A percentile compares a stretch with the other conserved stretches of the same genome.
These are phyloP conservation scores for Metopia argyrocephala DNA, from an alignment of 2,888 invertebrate species.

Conservation along the genomic window DNA sequence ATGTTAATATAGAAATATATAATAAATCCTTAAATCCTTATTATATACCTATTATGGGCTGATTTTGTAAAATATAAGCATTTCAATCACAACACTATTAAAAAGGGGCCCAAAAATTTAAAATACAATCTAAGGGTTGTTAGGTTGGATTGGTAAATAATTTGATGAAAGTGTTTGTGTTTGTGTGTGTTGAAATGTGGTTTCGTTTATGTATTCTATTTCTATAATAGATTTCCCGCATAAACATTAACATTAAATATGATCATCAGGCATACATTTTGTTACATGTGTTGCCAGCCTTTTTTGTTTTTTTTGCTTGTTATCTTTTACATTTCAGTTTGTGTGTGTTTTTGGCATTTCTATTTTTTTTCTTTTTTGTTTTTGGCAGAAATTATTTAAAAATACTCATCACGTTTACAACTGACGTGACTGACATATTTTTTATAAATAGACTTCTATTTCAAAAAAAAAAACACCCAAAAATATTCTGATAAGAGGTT, in stretches of 20 bases:
- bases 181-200: too few relatives aligned
- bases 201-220: too few relatives aligned
- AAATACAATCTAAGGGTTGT: neutral
- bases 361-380: neutral
- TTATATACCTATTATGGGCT: too few relatives aligned
- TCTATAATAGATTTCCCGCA: slow-evolving; percentile 25
- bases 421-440: slow-evolving; percentile 28
- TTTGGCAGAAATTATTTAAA: slow-evolving; percentile 1
- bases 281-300: slow-evolving; percentile 47
- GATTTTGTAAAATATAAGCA: too few relatives aligned
- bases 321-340: neutral
- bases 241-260: slow-evolving; percentile 13
- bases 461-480: too few relatives aligned
- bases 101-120: too few relatives aligned
- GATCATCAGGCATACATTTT: neutral
- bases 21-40: too few relatives aligned
- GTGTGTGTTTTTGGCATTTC: neutral
- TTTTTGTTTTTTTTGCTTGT: slow-evolving; percentile 10
- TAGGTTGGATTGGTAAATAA: neutral
- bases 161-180: neutral
- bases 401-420: slow-evolving; percentile 34
- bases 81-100: too few relatives aligned
- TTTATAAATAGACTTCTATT: slow-evolving; percentile 6
- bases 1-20: neutral
- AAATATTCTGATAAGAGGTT: too few relatives aligned